Evolutionary conservation across 53 echinoderm and acorn worm genomes (phyloP).

Genomic region (Paracentrotus lividus): DNA sequence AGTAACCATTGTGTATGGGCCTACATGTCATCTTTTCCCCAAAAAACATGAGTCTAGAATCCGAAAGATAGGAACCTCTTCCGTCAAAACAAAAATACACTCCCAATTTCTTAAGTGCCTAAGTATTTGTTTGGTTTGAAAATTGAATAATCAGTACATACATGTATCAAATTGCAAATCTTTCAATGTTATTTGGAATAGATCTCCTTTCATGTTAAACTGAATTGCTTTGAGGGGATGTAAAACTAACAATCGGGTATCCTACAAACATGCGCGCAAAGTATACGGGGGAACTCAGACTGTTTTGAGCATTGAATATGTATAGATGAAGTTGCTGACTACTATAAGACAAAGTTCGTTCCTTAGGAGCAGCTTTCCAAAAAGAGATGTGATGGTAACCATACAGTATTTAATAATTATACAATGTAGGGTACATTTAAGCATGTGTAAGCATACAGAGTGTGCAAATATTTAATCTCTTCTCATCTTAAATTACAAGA

Average conservation of each 20-base stretch:
- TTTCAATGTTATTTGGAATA: not conserved
- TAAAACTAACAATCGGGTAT: too few species aligned
- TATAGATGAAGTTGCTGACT: too few species aligned
- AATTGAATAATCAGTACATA: not conserved
- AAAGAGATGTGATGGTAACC: too few species aligned
- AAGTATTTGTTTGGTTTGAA: not conserved
- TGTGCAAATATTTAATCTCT: constrained; percentile 13
- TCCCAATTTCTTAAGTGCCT: not conserved
- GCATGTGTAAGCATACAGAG: constrained; percentile 7
- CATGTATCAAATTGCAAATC: not conserved
- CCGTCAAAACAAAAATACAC: not conserved
- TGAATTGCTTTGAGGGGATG: too few species aligned
- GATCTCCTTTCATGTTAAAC: too few species aligned
- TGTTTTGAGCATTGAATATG: too few species aligned
- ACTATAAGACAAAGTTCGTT: too few species aligned
- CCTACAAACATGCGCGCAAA: too few species aligned
- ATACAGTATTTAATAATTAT: too few species aligned
- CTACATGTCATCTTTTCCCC: not conserved
- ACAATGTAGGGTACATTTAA: not conserved
- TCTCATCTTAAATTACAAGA: not conserved
- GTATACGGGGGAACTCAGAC: too few species aligned
- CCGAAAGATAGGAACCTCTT: not conserved
- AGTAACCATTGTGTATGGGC: not conserved
- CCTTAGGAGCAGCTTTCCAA: too few species aligned
- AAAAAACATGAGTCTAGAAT: not conserved